Percentiles rank a stretch among this genome's conserved stretches.
Conservation (phyloP, 2,113 vertebrate genomes). For the Pelecanoides urinatrix region DNA sequence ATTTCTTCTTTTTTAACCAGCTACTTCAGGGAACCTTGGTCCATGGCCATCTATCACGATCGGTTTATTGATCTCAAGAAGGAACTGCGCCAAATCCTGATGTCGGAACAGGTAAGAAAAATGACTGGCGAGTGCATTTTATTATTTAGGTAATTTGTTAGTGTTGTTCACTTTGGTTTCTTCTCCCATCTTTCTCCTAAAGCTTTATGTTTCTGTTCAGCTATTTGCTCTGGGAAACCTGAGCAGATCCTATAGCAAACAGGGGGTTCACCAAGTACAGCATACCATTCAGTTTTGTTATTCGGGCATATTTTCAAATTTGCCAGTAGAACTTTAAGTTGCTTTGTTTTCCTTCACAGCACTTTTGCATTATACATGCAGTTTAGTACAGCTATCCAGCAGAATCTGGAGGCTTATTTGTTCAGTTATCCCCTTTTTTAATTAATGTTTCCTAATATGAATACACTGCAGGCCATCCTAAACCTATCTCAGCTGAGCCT, state of each 20-base stretch:
- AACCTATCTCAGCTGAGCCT: background rate
- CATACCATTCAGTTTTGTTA: background rate
- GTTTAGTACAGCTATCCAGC: background rate
- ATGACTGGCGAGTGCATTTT: background rate
- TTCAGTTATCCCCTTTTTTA: background rate
- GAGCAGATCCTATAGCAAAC: background rate
- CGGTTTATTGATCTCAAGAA: constrained; percentile 89
- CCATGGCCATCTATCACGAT: constrained; percentile 89
- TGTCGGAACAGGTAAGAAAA: constrained; percentile 71
- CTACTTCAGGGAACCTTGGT: constrained; percentile 90
- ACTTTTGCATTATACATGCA: background rate
- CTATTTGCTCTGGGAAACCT: background rate
- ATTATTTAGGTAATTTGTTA: constrained; percentile 46
- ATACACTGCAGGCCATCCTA: background rate
- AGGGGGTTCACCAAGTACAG: background rate
- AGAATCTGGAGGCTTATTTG: background rate
- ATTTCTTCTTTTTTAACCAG: constrained; percentile 77
- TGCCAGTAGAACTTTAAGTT: background rate
- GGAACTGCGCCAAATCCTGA: constrained; percentile 83
- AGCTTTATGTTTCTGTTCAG: background rate
- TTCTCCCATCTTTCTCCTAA: background rate
- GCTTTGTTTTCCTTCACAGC: background rate
- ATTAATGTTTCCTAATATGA: background rate
- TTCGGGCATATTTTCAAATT: background rate
- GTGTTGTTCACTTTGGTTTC: constrained; percentile 60